Evolutionary conservation across 1,140 invertebrate species (phyloP).

Genomic region (Cephus cinctus): DNA sequence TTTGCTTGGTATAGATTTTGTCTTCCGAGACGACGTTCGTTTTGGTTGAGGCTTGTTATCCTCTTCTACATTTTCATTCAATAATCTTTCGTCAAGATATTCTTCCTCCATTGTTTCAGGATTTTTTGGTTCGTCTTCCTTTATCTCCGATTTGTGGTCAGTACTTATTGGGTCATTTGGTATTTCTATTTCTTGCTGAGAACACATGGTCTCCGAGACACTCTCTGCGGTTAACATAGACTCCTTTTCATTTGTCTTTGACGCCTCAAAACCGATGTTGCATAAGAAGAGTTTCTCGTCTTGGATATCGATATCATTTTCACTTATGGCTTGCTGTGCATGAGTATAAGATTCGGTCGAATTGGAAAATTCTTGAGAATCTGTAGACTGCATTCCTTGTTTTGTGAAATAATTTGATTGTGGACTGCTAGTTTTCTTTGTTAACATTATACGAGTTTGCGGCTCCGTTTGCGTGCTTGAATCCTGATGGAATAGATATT

Average conservation of each 20-base stretch:
- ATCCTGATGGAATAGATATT: constrained; percentile 30
- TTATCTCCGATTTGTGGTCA: constrained; percentile 7
- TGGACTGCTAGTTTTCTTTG: constrained; percentile 27
- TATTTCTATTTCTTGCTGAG: constrained; percentile 16
- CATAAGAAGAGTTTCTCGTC: constrained; percentile 50
- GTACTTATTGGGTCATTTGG: constrained; percentile 14
- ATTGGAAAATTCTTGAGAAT: constrained; percentile 22
- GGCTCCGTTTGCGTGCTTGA: constrained; percentile 47
- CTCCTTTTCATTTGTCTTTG: constrained; percentile 26
- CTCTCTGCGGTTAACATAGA: constrained; percentile 7
- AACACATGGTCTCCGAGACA: constrained; percentile 12
- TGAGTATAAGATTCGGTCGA: constrained; percentile 21
- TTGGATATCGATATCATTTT: constrained; percentile 27
- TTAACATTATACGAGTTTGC: constrained; percentile 30
- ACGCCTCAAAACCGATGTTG: constrained; percentile 36
- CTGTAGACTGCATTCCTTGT: constrained; percentile 31
- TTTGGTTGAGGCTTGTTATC: constrained; percentile 27
- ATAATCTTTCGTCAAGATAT: constrained; percentile 17
- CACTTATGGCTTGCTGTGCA: constrained; percentile 16
- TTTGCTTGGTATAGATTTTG: constrained; percentile 31
- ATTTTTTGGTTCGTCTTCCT: constrained; percentile 7
- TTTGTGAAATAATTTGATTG: constrained; percentile 44
- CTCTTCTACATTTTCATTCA: constrained; percentile 18
- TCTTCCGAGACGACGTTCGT: constrained; percentile 35
- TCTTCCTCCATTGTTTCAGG: constrained; percentile 12